These are phyloP conservation scores for fruit fly (Drosophila melanogaster) DNA, from an alignment of 1,140 invertebrate species.

Conservation along the genomic window Release_6_plus_ISO1_MT NT_037436.4:821501-822000, in stretches of 20 bases:
- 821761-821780: slow-evolving; percentile 33
- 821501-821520: slow-evolving; percentile 2
- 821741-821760: slow-evolving; percentile 62
- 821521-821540: too few species aligned
- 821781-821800: slow-evolving; percentile 67
- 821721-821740: slow-evolving; percentile 77
- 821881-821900: slow-evolving; percentile 58
- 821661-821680: slow-evolving; percentile 33
- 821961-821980: slow-evolving; percentile 25
- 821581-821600: not conserved
- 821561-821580: too few species aligned
- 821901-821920: slow-evolving; percentile 41
- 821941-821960: slow-evolving; percentile 66
- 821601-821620: not conserved
- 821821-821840: not conserved
- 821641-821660: slow-evolving; percentile 18
- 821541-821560: not conserved
- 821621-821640: slow-evolving; percentile 18
- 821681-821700: slow-evolving; percentile 35
- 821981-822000: not conserved
- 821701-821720: slow-evolving; percentile 45
- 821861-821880: slow-evolving; percentile 25
- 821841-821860: slow-evolving; percentile 20
- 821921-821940: slow-evolving; percentile 64
- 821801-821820: slow-evolving; percentile 66